Evolutionary conservation across 2,113 vertebrate genomes (phyloP), one percentile per base, ranked within the genome.

Genomic region (Merops nubicus): DNA sequence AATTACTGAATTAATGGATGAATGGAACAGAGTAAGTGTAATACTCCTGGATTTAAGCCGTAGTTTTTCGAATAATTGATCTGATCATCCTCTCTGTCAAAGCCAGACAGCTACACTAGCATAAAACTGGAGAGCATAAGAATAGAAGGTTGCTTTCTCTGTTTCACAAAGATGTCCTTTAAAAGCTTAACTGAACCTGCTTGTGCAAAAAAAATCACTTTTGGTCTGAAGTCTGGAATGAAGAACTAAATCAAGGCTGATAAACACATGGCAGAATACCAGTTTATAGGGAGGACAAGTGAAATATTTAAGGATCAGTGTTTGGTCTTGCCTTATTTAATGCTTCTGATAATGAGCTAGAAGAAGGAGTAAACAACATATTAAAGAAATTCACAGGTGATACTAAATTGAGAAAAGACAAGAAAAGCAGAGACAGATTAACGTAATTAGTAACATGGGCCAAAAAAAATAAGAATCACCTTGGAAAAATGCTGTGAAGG

Each of bases 1-100:
- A 81, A 93, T 89, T 89, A 78, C 42, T 31, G 56, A 91, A 89
- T 93, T 91, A 87, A 64, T 89, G 18, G 64, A 84, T 89, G 60
- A 93, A 76, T 81, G 60, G 80, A 95, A 72, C 19, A 50, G 63
- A 84, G 50, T 81, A 65, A 86, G 84, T 67, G 8, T 45, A 88
- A 80, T 33, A 72, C 16, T 74, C 38, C 59, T 89, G 91, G 79
- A 86, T 77, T 92, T 81, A 64, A 92, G 86, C 76, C 47, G 25
- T 38, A 26, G 54, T 74, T 85, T 84, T 94, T 83, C 9, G 3
- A 93, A 88, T 42, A 73, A 48, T 73, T 81, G n/a, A 5, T 88
- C 62, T 88, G 38, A 83, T 93, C 54, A 54, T 86, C 23, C 48
- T 78, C 63, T 91, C 42, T 15, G 47, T 86, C 83, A 85, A 80